These are phyloP conservation scores for Lithophane ornitopus DNA, from an alignment of 2,888 invertebrate genomes.

Conservation along the genomic window DNA sequence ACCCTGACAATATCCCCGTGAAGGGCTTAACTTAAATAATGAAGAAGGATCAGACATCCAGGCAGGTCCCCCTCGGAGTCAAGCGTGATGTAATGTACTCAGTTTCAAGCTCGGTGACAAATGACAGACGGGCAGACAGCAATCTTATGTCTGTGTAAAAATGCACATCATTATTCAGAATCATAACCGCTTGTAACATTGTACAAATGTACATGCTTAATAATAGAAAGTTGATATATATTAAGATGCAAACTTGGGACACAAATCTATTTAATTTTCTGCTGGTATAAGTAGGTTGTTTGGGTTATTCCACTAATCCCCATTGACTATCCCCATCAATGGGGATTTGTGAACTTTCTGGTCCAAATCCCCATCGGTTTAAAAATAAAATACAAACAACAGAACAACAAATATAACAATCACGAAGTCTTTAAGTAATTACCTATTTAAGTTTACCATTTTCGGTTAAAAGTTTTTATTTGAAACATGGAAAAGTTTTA, in stretches of 20 bases:
- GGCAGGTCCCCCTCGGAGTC: slow-evolving; percentile 32
- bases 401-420: no score
- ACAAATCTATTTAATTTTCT: background rate
- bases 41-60: background rate
- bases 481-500: background rate
- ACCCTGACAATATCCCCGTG: slow-evolving; percentile 1
- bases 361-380: no score
- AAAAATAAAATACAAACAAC: no score
- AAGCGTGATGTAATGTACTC: slow-evolving; percentile 41
- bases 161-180: background rate
- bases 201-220: background rate
- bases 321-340: no score
- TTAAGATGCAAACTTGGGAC: no score
- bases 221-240: background rate
- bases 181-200: background rate
- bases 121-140: slow-evolving; percentile 22
- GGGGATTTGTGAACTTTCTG: no score
- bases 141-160: background rate
- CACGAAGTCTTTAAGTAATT: no score
- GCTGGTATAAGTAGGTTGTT: background rate
- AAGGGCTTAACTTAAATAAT: slow-evolving; percentile 41
- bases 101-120: slow-evolving; percentile 16
- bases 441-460: background rate
- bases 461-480: background rate
- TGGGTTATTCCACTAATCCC: background rate